Percentiles rank a stretch among this genome's conserved stretches.
These are phyloP conservation scores for Leucophenga maculata DNA, from an alignment of 2,888 invertebrate genomes.

Conservation along the genomic window DNA sequence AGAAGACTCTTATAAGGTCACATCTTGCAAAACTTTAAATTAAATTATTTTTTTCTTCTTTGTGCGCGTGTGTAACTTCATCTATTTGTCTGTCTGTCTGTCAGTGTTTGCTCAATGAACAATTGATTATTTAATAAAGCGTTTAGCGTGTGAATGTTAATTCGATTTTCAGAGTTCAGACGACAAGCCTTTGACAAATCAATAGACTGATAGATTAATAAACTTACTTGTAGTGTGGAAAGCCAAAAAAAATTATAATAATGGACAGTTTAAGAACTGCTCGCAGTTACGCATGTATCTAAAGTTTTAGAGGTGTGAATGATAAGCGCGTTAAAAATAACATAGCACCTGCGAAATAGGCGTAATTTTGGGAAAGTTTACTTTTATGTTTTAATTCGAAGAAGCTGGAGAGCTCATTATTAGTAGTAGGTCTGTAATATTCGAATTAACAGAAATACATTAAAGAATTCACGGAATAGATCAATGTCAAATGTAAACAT, in stretches of 20 bases:
- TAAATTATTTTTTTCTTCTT: no score
- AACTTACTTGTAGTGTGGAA: no score
- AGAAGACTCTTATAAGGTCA: no score
- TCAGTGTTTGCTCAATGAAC: constrained; percentile 23
- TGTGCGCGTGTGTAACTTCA: neutral
- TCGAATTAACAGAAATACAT: no score
- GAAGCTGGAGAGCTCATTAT: no score
- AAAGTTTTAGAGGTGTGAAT: neutral
- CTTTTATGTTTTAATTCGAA: no score
- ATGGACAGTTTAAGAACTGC: neutral
- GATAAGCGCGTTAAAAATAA: neutral
- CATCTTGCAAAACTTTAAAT: no score
- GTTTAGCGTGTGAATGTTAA: constrained; percentile 49
- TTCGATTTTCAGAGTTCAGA: constrained; percentile 34
- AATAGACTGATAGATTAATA: neutral
- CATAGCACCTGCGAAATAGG: no score
- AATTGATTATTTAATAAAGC: constrained; percentile 2
- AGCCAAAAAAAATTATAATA: neutral
- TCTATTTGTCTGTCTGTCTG: neutral
- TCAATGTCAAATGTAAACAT: no score
- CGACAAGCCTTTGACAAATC: neutral
- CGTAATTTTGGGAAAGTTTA: no score
- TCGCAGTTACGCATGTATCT: neutral
- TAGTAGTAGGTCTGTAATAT: no score
- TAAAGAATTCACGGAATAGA: no score